These are phyloP conservation scores for Mus caroli DNA, from an alignment of 2,797 vertebrate genomes.

Conservation along the genomic window DNA sequence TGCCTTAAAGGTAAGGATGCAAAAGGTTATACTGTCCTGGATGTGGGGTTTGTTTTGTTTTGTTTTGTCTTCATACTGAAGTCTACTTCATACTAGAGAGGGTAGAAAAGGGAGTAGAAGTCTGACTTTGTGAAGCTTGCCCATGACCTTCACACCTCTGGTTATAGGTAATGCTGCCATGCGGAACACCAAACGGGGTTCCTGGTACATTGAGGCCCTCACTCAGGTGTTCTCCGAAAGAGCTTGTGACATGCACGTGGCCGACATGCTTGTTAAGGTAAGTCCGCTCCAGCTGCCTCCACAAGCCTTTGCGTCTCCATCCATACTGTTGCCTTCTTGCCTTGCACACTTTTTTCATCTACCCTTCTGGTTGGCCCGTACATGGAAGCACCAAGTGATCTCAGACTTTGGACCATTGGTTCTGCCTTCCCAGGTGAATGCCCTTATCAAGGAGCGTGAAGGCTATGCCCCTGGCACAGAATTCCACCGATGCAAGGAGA, in stretches of 20 bases:
- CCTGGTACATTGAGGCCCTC: constrained; percentile 98
- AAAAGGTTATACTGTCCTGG: too few relatives aligned
- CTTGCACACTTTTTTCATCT: fast-evolving
- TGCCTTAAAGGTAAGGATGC: constrained; percentile 94
- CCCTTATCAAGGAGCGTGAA: constrained; percentile 95
- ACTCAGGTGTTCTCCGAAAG: constrained; percentile 92
- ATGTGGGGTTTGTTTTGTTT: not conserved
- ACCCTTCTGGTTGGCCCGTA: fast-evolving
- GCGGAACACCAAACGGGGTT: constrained; percentile 97
- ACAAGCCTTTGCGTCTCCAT: not conserved
- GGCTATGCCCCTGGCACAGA: constrained; percentile 96
- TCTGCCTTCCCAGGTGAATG: constrained; percentile 92
- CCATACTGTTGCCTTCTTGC: too few relatives aligned
- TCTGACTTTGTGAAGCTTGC: not conserved
- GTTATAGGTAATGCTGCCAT: constrained; percentile 95
- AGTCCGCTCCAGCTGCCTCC: not conserved
- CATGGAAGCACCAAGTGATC: not conserved
- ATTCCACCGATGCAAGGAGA: constrained; percentile 99
- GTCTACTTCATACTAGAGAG: not conserved
- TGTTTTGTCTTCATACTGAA: not conserved
- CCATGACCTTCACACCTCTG: not conserved
- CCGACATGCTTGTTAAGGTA: constrained; percentile 98
- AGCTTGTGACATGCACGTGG: constrained; percentile 94
- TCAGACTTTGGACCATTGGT: not conserved
- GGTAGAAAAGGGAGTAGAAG: fast-evolving